Percentiles rank a stretch among this genome's conserved stretches.
These are phyloP conservation scores for Orthonyx spaldingii DNA, from an alignment of 2,113 vertebrate genomes.

Conservation along the genomic window DNA sequence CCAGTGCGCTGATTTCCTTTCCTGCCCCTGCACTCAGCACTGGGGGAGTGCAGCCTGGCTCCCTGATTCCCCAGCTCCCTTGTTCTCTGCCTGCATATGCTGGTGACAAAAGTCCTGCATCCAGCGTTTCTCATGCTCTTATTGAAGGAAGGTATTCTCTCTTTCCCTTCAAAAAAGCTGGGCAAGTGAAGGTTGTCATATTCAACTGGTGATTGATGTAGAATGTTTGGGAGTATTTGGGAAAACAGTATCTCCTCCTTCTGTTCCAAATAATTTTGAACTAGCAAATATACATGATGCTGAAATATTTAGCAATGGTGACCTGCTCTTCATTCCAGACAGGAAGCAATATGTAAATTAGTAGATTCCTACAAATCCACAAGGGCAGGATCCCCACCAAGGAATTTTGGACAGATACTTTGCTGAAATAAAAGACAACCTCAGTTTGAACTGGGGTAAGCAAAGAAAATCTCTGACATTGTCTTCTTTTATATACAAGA, in stretches of 20 bases:
- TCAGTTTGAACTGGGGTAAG: background rate
- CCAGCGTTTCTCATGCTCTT: background rate
- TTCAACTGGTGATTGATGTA: background rate
- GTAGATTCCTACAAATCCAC: background rate
- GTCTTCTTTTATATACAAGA: background rate
- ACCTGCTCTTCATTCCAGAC: background rate
- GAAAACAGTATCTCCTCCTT: background rate
- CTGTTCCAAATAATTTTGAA: background rate
- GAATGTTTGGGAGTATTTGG: background rate
- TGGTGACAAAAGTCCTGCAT: background rate
- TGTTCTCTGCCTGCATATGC: fast-evolving
- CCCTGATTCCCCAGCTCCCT: background rate
- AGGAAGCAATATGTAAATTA: background rate
- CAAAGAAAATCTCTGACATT: background rate
- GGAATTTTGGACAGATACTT: conserved; percentile 6
- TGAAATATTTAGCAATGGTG: background rate
- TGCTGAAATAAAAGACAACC: background rate
- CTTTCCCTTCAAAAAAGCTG: background rate
- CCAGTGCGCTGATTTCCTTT: background rate
- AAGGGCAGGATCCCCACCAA: background rate
- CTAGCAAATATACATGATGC: background rate
- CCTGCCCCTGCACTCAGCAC: background rate
- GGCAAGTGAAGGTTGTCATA: background rate
- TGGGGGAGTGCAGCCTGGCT: fast-evolving
- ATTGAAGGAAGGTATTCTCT: background rate